Base-by-base conservation (phyloP, 2,113 vertebrate species). In the Malurus alboscapulatus region DNA sequence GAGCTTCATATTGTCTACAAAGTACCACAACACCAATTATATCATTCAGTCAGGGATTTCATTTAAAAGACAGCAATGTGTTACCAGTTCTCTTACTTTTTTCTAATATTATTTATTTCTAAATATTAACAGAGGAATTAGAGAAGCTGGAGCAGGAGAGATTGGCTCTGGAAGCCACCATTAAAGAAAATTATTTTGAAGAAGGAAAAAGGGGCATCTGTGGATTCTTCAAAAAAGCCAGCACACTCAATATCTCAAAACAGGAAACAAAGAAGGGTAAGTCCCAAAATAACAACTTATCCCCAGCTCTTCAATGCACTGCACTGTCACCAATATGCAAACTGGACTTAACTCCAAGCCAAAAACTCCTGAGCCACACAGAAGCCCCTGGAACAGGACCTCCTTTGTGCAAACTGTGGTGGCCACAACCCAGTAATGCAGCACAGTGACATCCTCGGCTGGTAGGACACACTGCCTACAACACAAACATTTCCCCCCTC, bases 81-180 rank as follows among this genome's bases (percentile, higher is more conserved):
- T 74, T 55, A 84, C 13, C 51, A 59, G 17, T 87, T 89, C 20
- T 72, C 48, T 77, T 69, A 45, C 55, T 54, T 89, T 89, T 92
- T 96, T 88, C 90, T 55, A 45, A 76, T 95, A 75, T 12, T 34
- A 34, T 34, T 34, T 34, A 34, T 34, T 34, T 34, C 34, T 34
- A 34, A 34, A 34, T 34, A 34, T 34, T 34, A 34, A 58, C 95
- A 99, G 99, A 99, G 61, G 99, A 99, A 92, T 97, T 98, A 78
- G 91, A 99, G 90, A 98, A 97, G 84, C 94, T 99, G 88, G 98
- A 98, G 38, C 97, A 97, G 95, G 99, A 99, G 81, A 98, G 98
- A 79, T 65, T 98, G 92, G 98, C 96, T 8, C 83, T 99, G 80
- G 99, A 99, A 87, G 97, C 98, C 36, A 95, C 98, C 5, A 97